Evolutionary conservation across 2,797 vertebrate species (phyloP), one percentile per base, ranked within the genome.

Genomic region (Pelochelys cantorii): DNA sequence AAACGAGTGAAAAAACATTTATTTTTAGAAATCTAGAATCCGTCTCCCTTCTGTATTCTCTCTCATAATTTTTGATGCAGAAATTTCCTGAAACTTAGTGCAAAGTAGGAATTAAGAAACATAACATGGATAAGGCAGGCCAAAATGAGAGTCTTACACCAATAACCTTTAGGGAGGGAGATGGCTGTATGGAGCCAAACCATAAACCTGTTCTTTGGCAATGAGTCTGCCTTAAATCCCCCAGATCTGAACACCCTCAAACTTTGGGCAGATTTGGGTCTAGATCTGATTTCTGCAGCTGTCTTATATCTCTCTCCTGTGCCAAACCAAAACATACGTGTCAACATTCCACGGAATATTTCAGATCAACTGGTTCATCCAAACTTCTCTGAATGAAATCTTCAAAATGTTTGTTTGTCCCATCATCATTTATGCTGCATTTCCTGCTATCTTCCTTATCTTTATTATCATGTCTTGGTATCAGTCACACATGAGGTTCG

Each of bases 61-160:
- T 88, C 90, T 91, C 91, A 48, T 87, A 31, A 48, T 48, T 77
- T 52, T 77, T 71, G 54, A 79, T 52, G 18, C 17, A 56, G 54
- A 53, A 86, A 86, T 48, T 34, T 65, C 37, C 80, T 79, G 57
- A 83, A 37, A 54, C 52, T 31, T 79, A 79, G 86, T 83, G 11
- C 79, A 90, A 56, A 77, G 88, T 88, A 79, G 75, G 91, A 93
- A 37, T 37, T 85, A 88, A 88, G 80, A 95, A 97, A 95, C 83
- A 65, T 48, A 93, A 94, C 89, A 94, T 93, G 94, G 90, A 94
- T 96, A 95, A 93, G 54, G 95, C 94, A 92, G 54, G 93, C 95
- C 88, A 90, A 97, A 97, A 97, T 97, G 84, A 96, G 71, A 89
- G 92, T 86, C 91, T 96, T 95, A 88, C 92, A 88, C 83, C 93